Conservation (phyloP, 2,113 vertebrate species). For the Nibea albiflora region DNA sequence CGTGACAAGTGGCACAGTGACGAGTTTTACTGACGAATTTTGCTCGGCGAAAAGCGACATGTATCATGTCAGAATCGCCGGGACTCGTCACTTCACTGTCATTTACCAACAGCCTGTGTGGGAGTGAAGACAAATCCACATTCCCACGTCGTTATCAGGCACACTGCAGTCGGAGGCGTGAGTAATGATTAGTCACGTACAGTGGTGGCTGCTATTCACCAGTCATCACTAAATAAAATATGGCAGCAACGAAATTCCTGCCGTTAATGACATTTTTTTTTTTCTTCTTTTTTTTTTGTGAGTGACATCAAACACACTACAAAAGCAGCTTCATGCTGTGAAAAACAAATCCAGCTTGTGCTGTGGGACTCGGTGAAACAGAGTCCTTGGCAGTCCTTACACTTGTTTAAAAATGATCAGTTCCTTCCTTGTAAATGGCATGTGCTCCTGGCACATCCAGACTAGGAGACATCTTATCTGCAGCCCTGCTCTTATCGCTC, state of each 20-base stretch:
- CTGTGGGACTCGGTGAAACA: conserved; percentile 16
- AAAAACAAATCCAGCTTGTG: conserved; percentile 56
- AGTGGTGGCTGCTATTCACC: conserved; percentile 52
- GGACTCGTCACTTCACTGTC: conserved; percentile 73
- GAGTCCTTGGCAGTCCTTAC: conserved; percentile 33
- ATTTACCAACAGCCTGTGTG: conserved; percentile 69
- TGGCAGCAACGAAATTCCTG: conserved; percentile 22
- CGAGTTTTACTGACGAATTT: conserved; percentile 62
- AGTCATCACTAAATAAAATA: conserved; percentile 41
- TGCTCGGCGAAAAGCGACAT: conserved; percentile 45
- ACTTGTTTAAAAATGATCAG: conserved; percentile 63
- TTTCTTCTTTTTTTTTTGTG: neutral
- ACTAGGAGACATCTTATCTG: conserved; percentile 73
- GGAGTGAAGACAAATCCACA: conserved; percentile 70
- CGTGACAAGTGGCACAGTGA: conserved; percentile 49
- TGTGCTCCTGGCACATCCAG: conserved; percentile 67
- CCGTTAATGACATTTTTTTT: conserved; percentile 49
- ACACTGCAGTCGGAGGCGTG: conserved; percentile 53
- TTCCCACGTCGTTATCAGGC: conserved; percentile 61
- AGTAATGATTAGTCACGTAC: conserved; percentile 62
- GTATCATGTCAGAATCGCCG: conserved; percentile 69
- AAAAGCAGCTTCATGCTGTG: conserved; percentile 32
- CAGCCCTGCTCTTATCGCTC: conserved; percentile 67
- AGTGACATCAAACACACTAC: conserved; percentile 44
- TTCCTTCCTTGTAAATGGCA: conserved; percentile 67